Evolutionary conservation across 2,797 vertebrate species (phyloP).

Genomic region (Crocidura indochinensis): DNA sequence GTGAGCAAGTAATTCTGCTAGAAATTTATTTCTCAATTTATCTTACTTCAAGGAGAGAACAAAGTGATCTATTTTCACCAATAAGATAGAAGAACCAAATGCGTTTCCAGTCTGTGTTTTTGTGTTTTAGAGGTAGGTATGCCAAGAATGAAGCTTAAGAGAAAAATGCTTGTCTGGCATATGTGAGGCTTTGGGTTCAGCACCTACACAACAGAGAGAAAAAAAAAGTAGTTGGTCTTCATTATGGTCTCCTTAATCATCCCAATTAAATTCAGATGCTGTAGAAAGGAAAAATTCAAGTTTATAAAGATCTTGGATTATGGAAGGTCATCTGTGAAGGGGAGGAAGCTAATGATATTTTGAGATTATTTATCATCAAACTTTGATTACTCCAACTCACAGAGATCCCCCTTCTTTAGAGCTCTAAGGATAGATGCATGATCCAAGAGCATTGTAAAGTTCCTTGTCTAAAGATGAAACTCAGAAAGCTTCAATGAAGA

Average conservation of each 20-base stretch:
- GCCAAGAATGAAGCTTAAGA: too few species aligned
- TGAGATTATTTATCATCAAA: neutral
- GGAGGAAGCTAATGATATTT: neutral
- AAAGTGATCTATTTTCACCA: neutral
- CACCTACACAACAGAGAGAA: too few species aligned
- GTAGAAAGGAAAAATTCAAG: neutral
- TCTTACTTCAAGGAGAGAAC: neutral
- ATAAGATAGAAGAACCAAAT: neutral
- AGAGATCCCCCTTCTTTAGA: constrained; percentile 4
- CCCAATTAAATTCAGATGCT: neutral
- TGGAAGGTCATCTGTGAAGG: neutral
- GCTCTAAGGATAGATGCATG: neutral
- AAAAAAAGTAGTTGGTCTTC: neutral
- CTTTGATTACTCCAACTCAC: neutral
- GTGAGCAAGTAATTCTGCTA: neutral
- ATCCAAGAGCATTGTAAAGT: neutral
- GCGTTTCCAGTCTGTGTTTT: neutral
- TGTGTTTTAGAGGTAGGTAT: neutral
- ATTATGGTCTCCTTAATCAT: neutral
- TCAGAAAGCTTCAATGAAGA: neutral
- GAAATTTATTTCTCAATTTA: neutral
- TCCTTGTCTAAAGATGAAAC: neutral
- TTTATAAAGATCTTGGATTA: neutral
- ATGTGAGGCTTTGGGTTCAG: too few species aligned
- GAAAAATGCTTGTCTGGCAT: too few species aligned